Conservation (phyloP, 1,140 invertebrate genomes). For the Cydia amplana region DNA sequence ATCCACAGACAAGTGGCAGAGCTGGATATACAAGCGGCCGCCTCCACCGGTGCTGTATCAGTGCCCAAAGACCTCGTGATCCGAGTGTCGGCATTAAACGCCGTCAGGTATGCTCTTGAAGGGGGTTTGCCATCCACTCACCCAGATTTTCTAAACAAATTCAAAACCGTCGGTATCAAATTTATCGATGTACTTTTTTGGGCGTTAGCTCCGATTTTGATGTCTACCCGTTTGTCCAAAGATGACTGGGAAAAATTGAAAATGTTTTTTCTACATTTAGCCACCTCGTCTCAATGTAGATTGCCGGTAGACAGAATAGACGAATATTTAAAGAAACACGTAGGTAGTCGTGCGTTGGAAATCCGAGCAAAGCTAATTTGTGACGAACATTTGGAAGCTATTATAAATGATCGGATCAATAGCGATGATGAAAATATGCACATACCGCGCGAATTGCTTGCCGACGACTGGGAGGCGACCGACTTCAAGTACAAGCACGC, state of each 20-base stretch:
- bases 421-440: slow-evolving; percentile 73
- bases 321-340: slow-evolving; percentile 70
- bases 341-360: slow-evolving; percentile 53
- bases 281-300: slow-evolving; percentile 67
- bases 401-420: slow-evolving; percentile 75
- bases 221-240: slow-evolving; percentile 65
- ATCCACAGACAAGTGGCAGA: slow-evolving; percentile 87
- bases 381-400: slow-evolving; percentile 69
- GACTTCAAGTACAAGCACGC: slow-evolving; percentile 35
- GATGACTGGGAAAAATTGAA: slow-evolving; percentile 77
- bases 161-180: slow-evolving; percentile 71
- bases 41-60: slow-evolving; percentile 84
- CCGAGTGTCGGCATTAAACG: slow-evolving; percentile 90
- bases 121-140: slow-evolving; percentile 79
- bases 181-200: slow-evolving; percentile 78
- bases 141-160: slow-evolving; percentile 73
- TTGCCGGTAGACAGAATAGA: slow-evolving; percentile 73
- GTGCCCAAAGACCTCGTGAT: slow-evolving; percentile 85
- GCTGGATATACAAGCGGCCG: slow-evolving; percentile 85
- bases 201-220: slow-evolving; percentile 79
- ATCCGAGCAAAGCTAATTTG: slow-evolving; percentile 72
- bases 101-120: slow-evolving; percentile 86
- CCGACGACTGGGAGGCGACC: slow-evolving; percentile 77
- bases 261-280: slow-evolving; percentile 74
- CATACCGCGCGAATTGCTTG: slow-evolving; percentile 73